Base-by-base conservation (phyloP, 2,113 vertebrate genomes). In the Epinephelus fuscoguttatus region DNA sequence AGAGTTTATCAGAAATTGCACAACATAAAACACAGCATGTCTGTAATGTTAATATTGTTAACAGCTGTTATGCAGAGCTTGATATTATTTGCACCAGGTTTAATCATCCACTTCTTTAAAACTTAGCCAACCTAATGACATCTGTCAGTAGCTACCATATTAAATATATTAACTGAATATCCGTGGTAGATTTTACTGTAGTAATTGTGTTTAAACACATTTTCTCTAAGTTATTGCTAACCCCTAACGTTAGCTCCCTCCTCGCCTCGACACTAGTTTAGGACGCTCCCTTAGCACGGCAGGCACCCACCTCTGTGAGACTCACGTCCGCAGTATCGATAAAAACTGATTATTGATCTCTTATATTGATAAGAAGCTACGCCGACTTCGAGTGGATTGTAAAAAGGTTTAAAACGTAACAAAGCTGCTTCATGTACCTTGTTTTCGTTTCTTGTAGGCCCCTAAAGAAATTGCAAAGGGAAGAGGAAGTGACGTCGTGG, bases 231-330 rank as follows among this genome's bases (percentile, higher is more conserved):
- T 67, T 23, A 49, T 57, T 68, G 66, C 37, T 73, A 67, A 59
- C 45, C 77, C 70, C 73, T 79, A 19, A 45, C 42, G 11, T 45
- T 45, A 45, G 67, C 73, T 80, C 84, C 64, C 69, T 86, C 12
- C 53, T 85, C 62, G 75, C 64, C 86, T 95, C 89, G 70, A 96
- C 95, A 95, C 94, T 95, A 73, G 92, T 92, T 95, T 95, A 91
- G 93, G 94, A 96, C 95, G 90, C 93, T 96, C 95, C 95, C 95
- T 96, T 89, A 93, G 86, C 77, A 6, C 9, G 23, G 21, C 30
- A 42, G 80, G 30, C 85, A 84, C 53, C 60, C 52, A 77, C 68
- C 75, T 7, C 73, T 63, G 25, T 14, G 2, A 71, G 17, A 69
- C 72, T 86, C 60, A 57, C 81, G 59, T 75, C 75, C 62, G 30